Evolutionary conservation across 2,797 vertebrate species (phyloP).

Genomic region (Rhinella marina): DNA sequence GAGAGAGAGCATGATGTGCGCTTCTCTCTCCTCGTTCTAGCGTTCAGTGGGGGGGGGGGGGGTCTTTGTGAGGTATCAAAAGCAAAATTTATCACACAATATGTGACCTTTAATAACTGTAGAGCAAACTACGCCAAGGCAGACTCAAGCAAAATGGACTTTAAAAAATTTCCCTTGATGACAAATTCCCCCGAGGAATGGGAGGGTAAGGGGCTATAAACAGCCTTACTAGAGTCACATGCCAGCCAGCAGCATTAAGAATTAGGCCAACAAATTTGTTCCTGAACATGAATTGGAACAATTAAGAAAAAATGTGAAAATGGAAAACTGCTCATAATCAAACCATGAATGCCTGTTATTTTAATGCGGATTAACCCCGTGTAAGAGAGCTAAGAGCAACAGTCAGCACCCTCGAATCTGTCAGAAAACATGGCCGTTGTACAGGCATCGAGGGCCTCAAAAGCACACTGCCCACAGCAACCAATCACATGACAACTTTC

Average conservation of each 20-base stretch:
- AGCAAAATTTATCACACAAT: too few relatives aligned
- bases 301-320: constrained; percentile 1
- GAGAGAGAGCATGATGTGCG: too few relatives aligned
- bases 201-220: neutral
- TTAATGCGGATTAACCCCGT: neutral
- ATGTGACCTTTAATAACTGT: too few relatives aligned
- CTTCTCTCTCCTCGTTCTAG: too few relatives aligned
- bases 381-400: constrained; percentile 2
- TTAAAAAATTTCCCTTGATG: too few relatives aligned
- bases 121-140: too few relatives aligned
- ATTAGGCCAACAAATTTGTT: constrained; percentile 10
- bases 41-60: too few relatives aligned
- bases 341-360: neutral
- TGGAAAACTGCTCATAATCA: neutral
- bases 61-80: too few relatives aligned
- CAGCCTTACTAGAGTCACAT: constrained; percentile 9
- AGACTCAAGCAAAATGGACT: too few relatives aligned
- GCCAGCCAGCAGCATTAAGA: neutral
- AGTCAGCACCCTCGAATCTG: neutral
- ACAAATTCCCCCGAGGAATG: neutral
- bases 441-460: neutral
- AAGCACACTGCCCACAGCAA: neutral
- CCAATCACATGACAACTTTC: neutral
- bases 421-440: neutral
- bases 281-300: constrained; percentile 13